phyloP scores from a whole-genome alignment of 2,888 invertebrate genomes.

The Brachylomia viminalis region DNA sequence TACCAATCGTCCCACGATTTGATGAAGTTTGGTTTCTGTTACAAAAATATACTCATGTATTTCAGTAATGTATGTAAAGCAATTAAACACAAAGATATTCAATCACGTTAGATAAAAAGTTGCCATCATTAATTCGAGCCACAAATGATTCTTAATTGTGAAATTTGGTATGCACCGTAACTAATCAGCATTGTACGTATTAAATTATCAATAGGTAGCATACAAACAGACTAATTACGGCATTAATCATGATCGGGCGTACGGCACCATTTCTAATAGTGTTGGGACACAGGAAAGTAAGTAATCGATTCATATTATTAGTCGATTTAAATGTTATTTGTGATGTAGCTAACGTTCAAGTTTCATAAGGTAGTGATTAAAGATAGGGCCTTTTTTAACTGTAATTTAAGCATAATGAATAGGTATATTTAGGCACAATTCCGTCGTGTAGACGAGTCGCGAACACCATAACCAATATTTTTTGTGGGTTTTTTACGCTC shows the following conservation, averaged over 20 bases:
- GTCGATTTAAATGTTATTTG: conserved; percentile 28
- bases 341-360: neutral
- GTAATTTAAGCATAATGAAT: neutral
- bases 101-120: conserved; percentile 57
- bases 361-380: neutral
- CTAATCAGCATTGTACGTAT: conserved; percentile 62
- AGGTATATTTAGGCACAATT: neutral
- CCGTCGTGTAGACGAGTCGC: neutral
- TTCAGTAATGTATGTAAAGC: conserved; percentile 44
- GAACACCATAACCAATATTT: neutral
- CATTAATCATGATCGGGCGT: conserved; percentile 66
- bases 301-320: conserved; percentile 29
- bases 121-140: conserved; percentile 55
- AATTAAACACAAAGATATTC: conserved; percentile 46
- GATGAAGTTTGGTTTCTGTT: neutral
- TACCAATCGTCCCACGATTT: no score
- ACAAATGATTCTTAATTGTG: conserved; percentile 62
- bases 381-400: neutral
- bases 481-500: neutral
- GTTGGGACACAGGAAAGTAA: conserved; percentile 43
- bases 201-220: conserved; percentile 71
- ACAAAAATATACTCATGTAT: conserved; percentile 2
- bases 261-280: conserved; percentile 59
- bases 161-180: conserved; percentile 61
- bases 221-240: conserved; percentile 70